Evolutionary conservation across 2,113 vertebrate genomes (phyloP), one percentile per base, ranked within the genome.

Genomic region (Pterocles gutturalis): DNA sequence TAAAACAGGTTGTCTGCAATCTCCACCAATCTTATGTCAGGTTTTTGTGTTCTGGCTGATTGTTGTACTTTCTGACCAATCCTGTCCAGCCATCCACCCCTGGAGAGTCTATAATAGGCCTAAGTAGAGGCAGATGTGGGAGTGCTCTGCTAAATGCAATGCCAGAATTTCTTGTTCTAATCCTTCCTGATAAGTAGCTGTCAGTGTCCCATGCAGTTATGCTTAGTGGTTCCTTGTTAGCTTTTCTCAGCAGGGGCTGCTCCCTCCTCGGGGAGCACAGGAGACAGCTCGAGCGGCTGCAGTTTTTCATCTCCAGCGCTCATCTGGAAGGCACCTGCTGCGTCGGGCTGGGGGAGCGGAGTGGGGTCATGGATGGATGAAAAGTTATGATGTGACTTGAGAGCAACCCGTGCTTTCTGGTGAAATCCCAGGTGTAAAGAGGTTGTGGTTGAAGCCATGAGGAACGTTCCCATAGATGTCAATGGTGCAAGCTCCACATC

Each of bases 321-420:
- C 83, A 43, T 83, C 93, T 96, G 94, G 91, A 95, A 75, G 51
- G 87, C 91, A 91, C 89, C 82, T 85, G 84, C 81, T 72, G 57
- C 0, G 0, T n/a, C 16, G 8, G 60, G 36, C 43, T 2, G 0
- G 33, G 13, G 21, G 28, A 66, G 41, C 0, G 0, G 22, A 76
- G 33, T 0, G 0, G 13, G 70, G 17, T 77, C 5, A 3, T 5
- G 64, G 67, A 6, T 17, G 22, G 29, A 57, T 55, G 65, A 61
- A 22, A 92, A 84, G 48, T 67, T 93, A 34, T 7, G 33, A 58
- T 78, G 48, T 71, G 87, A 61, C 70, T 75, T 67, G 65, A 64
- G 57, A 95, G 34, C 77, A 87, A 16, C 9, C 26, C 2, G 0
- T n/a, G 18, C 26, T 87, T 38, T n/a, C 48, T 25, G 48, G 34